Base-by-base conservation (phyloP, 2,888 invertebrate species). In the Drosophila bunnanda region DNA sequence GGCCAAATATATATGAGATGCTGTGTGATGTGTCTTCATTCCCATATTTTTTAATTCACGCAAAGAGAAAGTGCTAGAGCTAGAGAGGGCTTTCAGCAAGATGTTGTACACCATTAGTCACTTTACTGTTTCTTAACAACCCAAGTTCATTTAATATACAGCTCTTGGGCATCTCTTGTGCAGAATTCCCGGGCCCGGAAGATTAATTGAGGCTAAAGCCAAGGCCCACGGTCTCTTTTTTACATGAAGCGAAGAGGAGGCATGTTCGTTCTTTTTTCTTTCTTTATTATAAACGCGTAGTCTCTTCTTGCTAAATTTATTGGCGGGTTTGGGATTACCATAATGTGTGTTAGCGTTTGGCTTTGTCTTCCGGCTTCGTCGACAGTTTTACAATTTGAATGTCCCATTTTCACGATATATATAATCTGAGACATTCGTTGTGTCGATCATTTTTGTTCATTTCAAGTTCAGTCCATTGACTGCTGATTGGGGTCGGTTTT, bases 301-400 rank as follows among this genome's bases (percentile, higher is more conserved):
- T 53, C 41, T 64, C 43, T 65, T 48, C 55, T 65, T 53, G 72
- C 54, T 2, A 69, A 60, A 69, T 60, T 54, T 69, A 60, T 55
- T 60, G 55, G 17, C 41, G 52, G 54, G 38, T 32, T 70, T 48
- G 12, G 15, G 69, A 60, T 72, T 64, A 36, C 71, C 39, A 39
- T 22, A 64, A 59, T 59, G 56, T 68, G 58, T 46, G 53, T 39
- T 39, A 48, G 53, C 34, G 15, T 36, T 39, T 15, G 52, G 30
- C 46, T 54, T 32, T 56, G 64, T 56, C 62, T 71, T 56, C 52
- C 43, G 62, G 70, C 43, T 62, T 20, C 15, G 57, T 43, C 65
- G 57, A 46, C 72, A 41, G 20, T 53, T 71, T 71, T 56, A 52
- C 64, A 71, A 56, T 64, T 71, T 30, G 52, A 36, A 56, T 52